These are phyloP conservation scores for Drosophila kanekoi DNA, from an alignment of 2,888 invertebrate species.

Conservation along the genomic window DNA sequence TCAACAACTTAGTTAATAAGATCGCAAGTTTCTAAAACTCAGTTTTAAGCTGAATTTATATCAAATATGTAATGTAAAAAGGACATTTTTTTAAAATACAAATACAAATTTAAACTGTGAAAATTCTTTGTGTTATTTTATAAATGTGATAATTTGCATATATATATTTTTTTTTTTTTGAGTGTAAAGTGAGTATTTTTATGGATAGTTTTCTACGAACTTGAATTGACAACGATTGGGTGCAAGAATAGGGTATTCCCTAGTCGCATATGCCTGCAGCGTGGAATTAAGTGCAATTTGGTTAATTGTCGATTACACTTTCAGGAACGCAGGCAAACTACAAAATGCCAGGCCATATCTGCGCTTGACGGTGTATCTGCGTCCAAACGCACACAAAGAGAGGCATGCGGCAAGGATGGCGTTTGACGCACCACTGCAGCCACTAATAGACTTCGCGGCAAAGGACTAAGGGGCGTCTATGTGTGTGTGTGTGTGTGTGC, in stretches of 20 bases:
- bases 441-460: slow-evolving; percentile 47
- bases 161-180: too few relatives aligned
- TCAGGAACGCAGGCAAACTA: slow-evolving; percentile 3
- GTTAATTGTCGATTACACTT: slow-evolving; percentile 15
- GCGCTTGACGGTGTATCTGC: neutral
- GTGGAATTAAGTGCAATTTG: neutral
- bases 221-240: neutral
- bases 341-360: neutral
- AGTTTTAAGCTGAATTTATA: slow-evolving; percentile 38
- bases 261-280: neutral
- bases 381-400: slow-evolving; percentile 2
- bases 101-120: slow-evolving; percentile 12
- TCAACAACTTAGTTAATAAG: slow-evolving; percentile 50
- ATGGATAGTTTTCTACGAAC: too few relatives aligned
- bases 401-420: slow-evolving; percentile 6
- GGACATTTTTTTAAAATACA: slow-evolving; percentile 14
- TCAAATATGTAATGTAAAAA: slow-evolving; percentile 7
- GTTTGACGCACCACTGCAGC: slow-evolving; percentile 27
- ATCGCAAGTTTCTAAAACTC: slow-evolving; percentile 64
- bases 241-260: neutral
- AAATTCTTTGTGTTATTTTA: neutral
- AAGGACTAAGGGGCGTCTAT: slow-evolving; percentile 11
- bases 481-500: neutral
- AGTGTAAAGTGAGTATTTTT: too few relatives aligned
- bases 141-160: neutral